phyloP scores from a whole-genome alignment of 2,113 vertebrate genomes.

The Atractosteus spatula region DNA sequence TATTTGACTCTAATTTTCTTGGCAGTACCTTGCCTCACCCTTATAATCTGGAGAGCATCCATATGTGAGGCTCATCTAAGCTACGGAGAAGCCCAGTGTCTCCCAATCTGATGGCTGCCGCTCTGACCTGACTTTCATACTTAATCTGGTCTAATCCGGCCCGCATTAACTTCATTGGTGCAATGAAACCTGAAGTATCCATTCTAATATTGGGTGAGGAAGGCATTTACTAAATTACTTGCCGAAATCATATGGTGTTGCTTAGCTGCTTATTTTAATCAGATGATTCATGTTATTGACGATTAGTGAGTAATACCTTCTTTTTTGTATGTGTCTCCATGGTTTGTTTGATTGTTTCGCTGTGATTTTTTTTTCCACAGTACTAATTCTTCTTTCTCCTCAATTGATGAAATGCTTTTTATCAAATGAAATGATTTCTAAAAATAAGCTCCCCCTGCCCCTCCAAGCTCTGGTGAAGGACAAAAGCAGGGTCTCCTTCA shows the following conservation, averaged over 20 bases:
- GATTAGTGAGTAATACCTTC: constrained; percentile 60
- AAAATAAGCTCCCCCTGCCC: constrained; percentile 17
- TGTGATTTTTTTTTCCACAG: constrained; percentile 20
- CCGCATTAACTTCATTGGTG: constrained; percentile 79
- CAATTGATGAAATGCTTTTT: constrained; percentile 31
- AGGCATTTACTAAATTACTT: constrained; percentile 84
- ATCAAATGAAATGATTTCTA: constrained; percentile 36
- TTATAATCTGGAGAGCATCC: constrained; percentile 69
- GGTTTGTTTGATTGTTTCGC: constrained; percentile 3
- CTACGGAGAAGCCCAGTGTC: constrained; percentile 61
- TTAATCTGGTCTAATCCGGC: constrained; percentile 84
- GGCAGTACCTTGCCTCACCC: constrained; percentile 63
- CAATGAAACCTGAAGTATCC: constrained; percentile 78
- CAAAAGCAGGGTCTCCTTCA: constrained; percentile 4
- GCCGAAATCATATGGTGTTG: constrained; percentile 72
- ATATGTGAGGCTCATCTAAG: constrained; percentile 66
- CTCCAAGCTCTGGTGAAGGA: constrained; percentile 1
- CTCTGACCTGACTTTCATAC: constrained; percentile 76
- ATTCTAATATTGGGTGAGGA: constrained; percentile 72
- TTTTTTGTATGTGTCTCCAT: not conserved
- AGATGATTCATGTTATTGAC: constrained; percentile 67
- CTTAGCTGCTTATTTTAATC: constrained; percentile 78
- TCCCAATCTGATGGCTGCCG: constrained; percentile 61
- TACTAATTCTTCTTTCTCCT: constrained; percentile 25
- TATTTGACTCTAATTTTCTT: constrained; percentile 74